phyloP scores from a whole-genome alignment of 2,797 vertebrate species.

The Trichosurus vulpecula region DNA sequence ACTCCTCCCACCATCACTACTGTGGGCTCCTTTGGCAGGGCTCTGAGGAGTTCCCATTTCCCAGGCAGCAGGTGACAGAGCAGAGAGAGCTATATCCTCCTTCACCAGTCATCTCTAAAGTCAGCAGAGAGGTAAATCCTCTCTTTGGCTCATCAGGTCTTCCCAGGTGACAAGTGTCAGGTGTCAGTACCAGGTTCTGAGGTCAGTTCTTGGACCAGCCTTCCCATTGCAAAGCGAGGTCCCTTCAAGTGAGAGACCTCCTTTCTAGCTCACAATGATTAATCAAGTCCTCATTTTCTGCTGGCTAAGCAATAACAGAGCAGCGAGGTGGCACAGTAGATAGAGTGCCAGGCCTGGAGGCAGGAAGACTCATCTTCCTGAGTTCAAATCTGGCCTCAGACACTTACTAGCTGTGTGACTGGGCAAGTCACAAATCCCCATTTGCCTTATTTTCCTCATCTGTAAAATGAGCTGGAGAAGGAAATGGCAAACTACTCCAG shows the following conservation, averaged over 20 bases:
- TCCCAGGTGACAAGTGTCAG: not conserved
- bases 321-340: no score
- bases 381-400: not conserved
- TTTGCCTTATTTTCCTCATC: not conserved
- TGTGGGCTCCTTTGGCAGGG: not conserved
- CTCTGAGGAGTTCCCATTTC: not conserved
- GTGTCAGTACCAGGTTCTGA: not conserved
- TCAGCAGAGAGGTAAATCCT: not conserved
- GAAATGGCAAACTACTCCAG: not conserved
- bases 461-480: not conserved
- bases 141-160: not conserved
- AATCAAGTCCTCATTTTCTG: not conserved
- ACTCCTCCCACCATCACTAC: not conserved
- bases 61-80: not conserved
- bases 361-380: not conserved
- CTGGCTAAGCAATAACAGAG: not conserved
- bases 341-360: not conserved
- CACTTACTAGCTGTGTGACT: not conserved
- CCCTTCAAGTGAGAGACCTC: not conserved
- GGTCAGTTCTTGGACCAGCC: not conserved
- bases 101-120: not conserved
- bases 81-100: not conserved
- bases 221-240: not conserved
- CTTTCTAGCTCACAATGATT: not conserved
- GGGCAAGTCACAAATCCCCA: not conserved